Percentiles rank a stretch among this genome's conserved stretches.
Evolutionary conservation across 2,888 invertebrate genomes (phyloP).

Genomic region (Camponotus fellah): DNA sequence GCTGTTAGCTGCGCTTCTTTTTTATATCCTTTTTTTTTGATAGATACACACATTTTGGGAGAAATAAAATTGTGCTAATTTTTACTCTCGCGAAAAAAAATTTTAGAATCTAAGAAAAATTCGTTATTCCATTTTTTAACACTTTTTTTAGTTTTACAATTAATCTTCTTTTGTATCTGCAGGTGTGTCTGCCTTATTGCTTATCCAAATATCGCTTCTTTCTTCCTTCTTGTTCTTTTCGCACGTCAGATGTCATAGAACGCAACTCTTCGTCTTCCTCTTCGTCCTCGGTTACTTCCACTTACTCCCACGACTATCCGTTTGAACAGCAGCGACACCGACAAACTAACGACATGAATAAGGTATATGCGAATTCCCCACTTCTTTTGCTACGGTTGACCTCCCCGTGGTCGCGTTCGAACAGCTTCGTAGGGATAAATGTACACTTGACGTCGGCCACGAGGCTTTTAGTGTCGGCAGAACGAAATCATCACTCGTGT

Average conservation of each 20-base stretch:
- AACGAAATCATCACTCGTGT: constrained; percentile 69
- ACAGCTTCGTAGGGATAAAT: constrained; percentile 84
- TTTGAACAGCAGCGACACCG: constrained; percentile 64
- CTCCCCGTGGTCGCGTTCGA: constrained; percentile 83
- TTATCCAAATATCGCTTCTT: neutral
- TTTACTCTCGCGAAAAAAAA: neutral
- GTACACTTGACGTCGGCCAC: constrained; percentile 82
- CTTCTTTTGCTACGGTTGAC: constrained; percentile 80
- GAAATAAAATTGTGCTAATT: neutral
- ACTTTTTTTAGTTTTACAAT: neutral
- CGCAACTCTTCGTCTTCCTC: constrained; percentile 55
- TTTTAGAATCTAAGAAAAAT: neutral
- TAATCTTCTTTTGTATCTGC: neutral
- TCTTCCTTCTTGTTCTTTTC: neutral
- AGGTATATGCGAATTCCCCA: constrained; percentile 77
- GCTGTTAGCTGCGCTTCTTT: neutral
- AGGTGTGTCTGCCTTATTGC: neutral
- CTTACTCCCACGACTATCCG: constrained; percentile 65
- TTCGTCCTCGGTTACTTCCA: constrained; percentile 49
- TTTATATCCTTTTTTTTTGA: neutral
- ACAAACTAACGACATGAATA: constrained; percentile 72
- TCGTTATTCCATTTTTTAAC: too few species aligned
- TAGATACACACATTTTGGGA: neutral
- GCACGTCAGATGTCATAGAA: neutral
- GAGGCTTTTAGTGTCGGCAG: constrained; percentile 82